phyloP scores from a whole-genome alignment of 2,797 vertebrate species.

The Cottoperca gobio region DNA sequence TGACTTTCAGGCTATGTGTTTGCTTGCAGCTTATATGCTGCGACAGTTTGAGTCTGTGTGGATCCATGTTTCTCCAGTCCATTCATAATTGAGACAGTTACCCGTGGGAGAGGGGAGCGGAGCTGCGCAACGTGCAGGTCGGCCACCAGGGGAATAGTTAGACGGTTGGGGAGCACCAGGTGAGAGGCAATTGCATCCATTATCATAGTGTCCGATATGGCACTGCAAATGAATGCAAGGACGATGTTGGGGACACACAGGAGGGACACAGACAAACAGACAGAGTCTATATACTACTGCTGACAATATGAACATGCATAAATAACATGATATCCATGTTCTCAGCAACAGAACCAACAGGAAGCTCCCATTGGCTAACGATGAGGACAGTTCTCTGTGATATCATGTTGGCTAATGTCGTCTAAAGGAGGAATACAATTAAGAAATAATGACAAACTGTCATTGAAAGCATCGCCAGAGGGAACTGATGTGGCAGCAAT shows the following conservation, averaged over 20 bases:
- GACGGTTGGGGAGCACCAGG: slow-evolving; percentile 94
- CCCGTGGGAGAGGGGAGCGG: slow-evolving; percentile 94
- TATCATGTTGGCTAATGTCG: slow-evolving; percentile 39
- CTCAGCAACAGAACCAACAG: slow-evolving; percentile 38
- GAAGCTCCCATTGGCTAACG: slow-evolving; percentile 21
- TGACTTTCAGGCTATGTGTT: slow-evolving; percentile 36
- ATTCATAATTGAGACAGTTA: slow-evolving; percentile 76
- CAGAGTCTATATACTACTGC: slow-evolving; percentile 53
- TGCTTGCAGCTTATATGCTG: slow-evolving; percentile 32
- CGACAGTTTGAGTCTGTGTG: slow-evolving; percentile 31
- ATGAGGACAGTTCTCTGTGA: slow-evolving; percentile 35
- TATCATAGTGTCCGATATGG: slow-evolving; percentile 94
- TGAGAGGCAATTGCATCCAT: slow-evolving; percentile 95
- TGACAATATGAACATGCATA: slow-evolving; percentile 54
- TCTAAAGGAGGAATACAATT: slow-evolving; percentile 46
- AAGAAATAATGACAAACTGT: slow-evolving; percentile 38
- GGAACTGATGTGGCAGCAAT: slow-evolving; percentile 9
- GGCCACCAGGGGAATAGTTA: slow-evolving; percentile 91
- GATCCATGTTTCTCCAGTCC: slow-evolving; percentile 42
- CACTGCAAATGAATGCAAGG: slow-evolving; percentile 86
- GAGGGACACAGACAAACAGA: slow-evolving; percentile 62
- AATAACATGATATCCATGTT: slow-evolving; percentile 53
- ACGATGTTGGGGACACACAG: slow-evolving; percentile 59
- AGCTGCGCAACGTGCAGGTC: slow-evolving; percentile 92
- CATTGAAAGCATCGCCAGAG: slow-evolving; percentile 55